phyloP scores from a whole-genome alignment of 2,113 vertebrate species.

The Rhinolophus ferrumequinum region DNA sequence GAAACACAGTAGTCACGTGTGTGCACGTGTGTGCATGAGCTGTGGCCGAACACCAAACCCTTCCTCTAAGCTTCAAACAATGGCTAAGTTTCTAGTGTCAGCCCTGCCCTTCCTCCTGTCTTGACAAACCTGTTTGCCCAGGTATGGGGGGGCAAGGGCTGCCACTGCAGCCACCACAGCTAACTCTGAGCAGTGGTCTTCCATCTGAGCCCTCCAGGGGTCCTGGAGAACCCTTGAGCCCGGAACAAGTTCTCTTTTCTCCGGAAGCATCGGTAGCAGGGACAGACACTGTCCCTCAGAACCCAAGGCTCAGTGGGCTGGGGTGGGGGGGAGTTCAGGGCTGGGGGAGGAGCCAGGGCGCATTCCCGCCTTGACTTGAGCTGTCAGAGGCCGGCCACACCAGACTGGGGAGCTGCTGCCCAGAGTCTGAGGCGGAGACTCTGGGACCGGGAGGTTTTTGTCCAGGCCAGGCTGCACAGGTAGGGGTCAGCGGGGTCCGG shows the following conservation, averaged over 20 bases:
- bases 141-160: background rate
- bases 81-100: background rate
- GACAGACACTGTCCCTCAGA: background rate
- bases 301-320: background rate
- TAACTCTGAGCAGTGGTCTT: background rate
- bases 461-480: background rate
- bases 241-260: background rate
- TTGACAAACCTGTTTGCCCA: constrained; percentile 63
- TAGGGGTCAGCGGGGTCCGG: background rate
- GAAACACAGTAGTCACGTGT: background rate
- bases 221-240: background rate
- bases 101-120: background rate
- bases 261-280: background rate
- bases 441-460: background rate
- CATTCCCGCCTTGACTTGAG: background rate
- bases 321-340: background rate
- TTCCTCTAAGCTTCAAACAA: background rate
- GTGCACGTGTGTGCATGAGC: background rate
- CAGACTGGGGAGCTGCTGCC: background rate
- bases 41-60: background rate
- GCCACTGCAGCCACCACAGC: background rate
- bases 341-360: background rate
- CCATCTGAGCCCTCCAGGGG: background rate
- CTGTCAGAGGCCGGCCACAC: background rate
- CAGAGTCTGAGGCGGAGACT: background rate